These are phyloP conservation scores for Labroides dimidiatus DNA, from an alignment of 2,797 vertebrate species.

Conservation along the genomic window DNA sequence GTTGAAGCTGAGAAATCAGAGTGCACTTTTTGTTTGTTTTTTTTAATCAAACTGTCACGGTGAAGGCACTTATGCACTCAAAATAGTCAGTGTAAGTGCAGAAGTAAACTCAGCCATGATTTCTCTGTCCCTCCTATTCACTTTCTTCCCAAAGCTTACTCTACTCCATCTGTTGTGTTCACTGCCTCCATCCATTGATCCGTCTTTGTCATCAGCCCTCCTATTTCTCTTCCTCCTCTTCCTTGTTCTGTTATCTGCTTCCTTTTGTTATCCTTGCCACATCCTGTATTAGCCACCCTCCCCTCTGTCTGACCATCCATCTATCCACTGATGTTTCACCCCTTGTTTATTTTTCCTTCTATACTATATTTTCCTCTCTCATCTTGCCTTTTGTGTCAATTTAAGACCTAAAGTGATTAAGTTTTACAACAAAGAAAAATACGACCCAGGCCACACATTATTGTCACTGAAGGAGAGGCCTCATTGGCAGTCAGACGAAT, in stretches of 20 bases:
- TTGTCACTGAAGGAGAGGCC: slow-evolving; percentile 33
- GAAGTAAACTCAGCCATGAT: too few relatives aligned
- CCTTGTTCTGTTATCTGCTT: slow-evolving; percentile 7
- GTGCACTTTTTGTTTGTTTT: too few relatives aligned
- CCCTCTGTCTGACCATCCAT: slow-evolving; percentile 1
- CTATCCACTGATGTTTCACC: neutral
- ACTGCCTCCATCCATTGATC: slow-evolving; percentile 32
- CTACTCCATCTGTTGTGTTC: slow-evolving; percentile 25
- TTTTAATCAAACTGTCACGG: too few relatives aligned
- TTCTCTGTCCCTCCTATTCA: slow-evolving; percentile 14
- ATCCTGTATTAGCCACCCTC: slow-evolving; percentile 5
- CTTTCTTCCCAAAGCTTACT: slow-evolving; percentile 7
- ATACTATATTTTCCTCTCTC: neutral
- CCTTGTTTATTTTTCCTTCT: neutral
- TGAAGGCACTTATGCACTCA: too few relatives aligned
- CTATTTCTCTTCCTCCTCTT: slow-evolving; percentile 18
- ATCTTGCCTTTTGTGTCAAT: slow-evolving; percentile 13
- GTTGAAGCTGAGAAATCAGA: too few relatives aligned
- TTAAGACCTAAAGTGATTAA: slow-evolving; percentile 26
- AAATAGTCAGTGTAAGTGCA: too few relatives aligned
- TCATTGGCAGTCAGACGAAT: slow-evolving; percentile 35
- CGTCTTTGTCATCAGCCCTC: slow-evolving; percentile 13
- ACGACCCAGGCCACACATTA: slow-evolving; percentile 14
- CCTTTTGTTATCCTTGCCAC: slow-evolving; percentile 15
- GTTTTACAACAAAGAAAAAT: slow-evolving; percentile 36